A percentile compares a stretch with the other conserved stretches of the same genome.
Conservation (phyloP, 2,888 invertebrate species). For the Hypomecis punctinalis region DNA sequence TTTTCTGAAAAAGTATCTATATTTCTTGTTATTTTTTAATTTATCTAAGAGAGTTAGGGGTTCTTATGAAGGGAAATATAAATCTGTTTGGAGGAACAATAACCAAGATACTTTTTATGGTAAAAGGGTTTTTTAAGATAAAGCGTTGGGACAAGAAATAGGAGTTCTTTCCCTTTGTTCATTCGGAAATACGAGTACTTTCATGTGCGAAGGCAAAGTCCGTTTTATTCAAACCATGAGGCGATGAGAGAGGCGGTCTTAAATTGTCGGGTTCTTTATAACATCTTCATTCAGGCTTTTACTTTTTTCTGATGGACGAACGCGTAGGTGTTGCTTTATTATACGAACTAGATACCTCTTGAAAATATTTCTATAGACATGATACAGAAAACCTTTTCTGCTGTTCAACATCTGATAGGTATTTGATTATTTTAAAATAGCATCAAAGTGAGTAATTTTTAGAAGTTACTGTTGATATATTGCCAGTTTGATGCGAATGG, state of each 20-base stretch:
- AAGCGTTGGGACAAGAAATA: slow-evolving; percentile 50
- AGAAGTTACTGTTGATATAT: too few relatives aligned
- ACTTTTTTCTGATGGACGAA: not conserved
- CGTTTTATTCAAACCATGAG: slow-evolving; percentile 30
- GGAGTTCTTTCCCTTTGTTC: slow-evolving; percentile 50
- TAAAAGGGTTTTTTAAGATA: slow-evolving; percentile 53
- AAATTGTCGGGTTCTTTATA: slow-evolving; percentile 5
- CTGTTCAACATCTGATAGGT: too few relatives aligned
- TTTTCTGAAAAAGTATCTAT: slow-evolving; percentile 42
- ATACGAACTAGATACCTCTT: too few relatives aligned
- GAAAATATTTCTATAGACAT: too few relatives aligned
- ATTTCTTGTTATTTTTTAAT: slow-evolving; percentile 56
- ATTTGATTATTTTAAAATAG: too few relatives aligned
- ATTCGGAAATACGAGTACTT: slow-evolving; percentile 47
- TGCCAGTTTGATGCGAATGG: too few relatives aligned
- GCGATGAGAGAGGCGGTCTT: not conserved
- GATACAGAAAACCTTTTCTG: too few relatives aligned
- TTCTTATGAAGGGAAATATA: slow-evolving; percentile 52
- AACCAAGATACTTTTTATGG: slow-evolving; percentile 51
- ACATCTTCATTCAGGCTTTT: not conserved
- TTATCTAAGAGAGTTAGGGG: slow-evolving; percentile 46
- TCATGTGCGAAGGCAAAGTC: slow-evolving; percentile 46
- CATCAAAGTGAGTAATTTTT: too few relatives aligned
- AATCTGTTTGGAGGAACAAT: slow-evolving; percentile 56
- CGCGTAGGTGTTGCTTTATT: too few relatives aligned